phyloP scores from a whole-genome alignment of 37 sponge, comb jelly and placozoan species.

The Amphimedon queenslandica region DNA sequence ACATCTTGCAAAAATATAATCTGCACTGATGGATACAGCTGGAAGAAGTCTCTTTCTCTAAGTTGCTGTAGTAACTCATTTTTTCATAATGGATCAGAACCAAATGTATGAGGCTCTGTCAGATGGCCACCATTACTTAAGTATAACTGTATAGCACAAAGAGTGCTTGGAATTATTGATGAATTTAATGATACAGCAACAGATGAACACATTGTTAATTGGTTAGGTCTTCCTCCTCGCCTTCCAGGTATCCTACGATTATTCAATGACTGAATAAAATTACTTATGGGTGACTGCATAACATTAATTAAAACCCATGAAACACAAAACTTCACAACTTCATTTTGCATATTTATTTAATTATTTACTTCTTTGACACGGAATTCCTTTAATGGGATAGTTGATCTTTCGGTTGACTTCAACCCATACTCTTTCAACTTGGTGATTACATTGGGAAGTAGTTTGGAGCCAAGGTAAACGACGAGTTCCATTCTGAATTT shows the following conservation, averaged over 20 bases:
- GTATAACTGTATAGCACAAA: constrained; percentile 3
- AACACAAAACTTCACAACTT: constrained; percentile 30
- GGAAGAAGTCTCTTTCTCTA: constrained; percentile 19
- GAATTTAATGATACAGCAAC: not conserved
- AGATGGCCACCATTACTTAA: constrained; percentile 4
- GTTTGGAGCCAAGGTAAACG: too few relatives aligned
- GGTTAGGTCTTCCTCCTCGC: constrained; percentile 19
- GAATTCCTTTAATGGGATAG: too few relatives aligned
- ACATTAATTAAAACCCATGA: constrained; percentile 25
- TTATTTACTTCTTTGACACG: too few relatives aligned
- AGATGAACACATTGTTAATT: not conserved
- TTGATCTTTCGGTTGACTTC: too few relatives aligned
- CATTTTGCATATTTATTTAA: constrained; percentile 28
- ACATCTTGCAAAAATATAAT: constrained; percentile 19
- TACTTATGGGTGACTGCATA: not conserved
- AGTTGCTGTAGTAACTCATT: not conserved
- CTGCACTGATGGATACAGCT: constrained; percentile 7
- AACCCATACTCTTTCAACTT: too few relatives aligned
- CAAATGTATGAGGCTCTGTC: constrained; percentile 5
- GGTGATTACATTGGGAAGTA: too few relatives aligned
- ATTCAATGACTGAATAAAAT: constrained; percentile 32
- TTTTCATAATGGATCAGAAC: constrained; percentile 19
- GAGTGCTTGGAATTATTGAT: constrained; percentile 11
- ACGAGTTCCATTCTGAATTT: too few relatives aligned
- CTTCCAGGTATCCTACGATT: constrained; percentile 19